Evolutionary conservation across 2,113 vertebrate genomes (phyloP).

Genomic region (Dendropsophus ebraccatus): DNA sequence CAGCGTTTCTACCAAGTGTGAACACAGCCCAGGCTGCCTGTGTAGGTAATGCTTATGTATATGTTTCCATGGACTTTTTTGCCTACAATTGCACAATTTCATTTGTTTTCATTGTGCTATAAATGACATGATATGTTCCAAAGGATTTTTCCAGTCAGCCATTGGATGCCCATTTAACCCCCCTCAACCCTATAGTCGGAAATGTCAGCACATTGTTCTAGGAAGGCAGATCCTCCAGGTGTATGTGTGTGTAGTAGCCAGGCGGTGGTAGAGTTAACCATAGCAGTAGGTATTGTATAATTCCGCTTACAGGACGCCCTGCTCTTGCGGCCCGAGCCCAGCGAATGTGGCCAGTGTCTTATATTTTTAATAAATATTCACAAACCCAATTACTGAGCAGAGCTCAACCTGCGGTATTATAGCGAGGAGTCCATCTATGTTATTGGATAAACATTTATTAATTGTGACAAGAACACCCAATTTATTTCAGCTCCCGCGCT

Average conservation of each 20-base stretch:
- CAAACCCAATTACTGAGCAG: constrained; percentile 40
- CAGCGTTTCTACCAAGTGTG: too few relatives aligned
- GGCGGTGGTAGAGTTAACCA: not conserved
- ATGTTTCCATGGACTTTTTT: too few relatives aligned
- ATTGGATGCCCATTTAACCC: too few relatives aligned
- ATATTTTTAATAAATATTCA: constrained; percentile 37
- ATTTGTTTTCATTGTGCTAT: too few relatives aligned
- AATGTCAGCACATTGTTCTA: too few relatives aligned
- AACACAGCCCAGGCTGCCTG: too few relatives aligned
- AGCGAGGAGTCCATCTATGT: constrained; percentile 63
- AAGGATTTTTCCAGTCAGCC: too few relatives aligned
- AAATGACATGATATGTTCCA: too few relatives aligned
- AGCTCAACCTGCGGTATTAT: constrained; percentile 33
- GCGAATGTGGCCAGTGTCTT: not conserved
- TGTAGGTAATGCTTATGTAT: too few relatives aligned
- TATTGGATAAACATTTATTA: constrained; percentile 78
- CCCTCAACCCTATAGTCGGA: too few relatives aligned
- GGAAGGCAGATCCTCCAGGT: too few relatives aligned
- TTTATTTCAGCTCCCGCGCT: constrained; percentile 77
- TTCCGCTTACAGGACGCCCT: not conserved
- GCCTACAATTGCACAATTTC: too few relatives aligned
- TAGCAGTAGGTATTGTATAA: not conserved
- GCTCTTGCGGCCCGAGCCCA: not conserved
- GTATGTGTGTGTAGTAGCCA: not conserved
- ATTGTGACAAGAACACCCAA: constrained; percentile 81